Evolutionary conservation across 2,113 vertebrate genomes (phyloP), one percentile per base, ranked within the genome.

Genomic region (Psittacula cyanocephala): DNA sequence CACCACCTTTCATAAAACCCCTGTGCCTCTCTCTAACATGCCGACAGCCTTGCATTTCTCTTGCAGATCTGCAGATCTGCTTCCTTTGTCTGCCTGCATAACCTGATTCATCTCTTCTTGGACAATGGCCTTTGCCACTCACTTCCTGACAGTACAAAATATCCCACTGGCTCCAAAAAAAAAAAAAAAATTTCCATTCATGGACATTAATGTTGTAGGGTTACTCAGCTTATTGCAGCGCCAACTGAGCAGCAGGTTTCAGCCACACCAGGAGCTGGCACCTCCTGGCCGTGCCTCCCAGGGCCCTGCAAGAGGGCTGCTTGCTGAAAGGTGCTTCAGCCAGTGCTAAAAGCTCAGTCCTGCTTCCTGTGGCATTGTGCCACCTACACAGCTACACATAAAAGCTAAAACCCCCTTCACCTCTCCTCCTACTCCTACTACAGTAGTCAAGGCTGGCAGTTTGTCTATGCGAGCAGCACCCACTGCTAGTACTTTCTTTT

Each of bases 31-130:
- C 86, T 70, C 31, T 27, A 24, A 20, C 24, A 7, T 0, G 10
- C 86, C 67, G 64, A 52, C 72, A 71, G 47, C 52, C 69, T 86
- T 22, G 1, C 28, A 0, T 68, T 89, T 52, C 50, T 43, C 71
- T 78, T 43, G 86, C 50, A 68, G 80, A 39, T 16, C 65, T 88
- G 69, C 65, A 67, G 84, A 67, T 59, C 62, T 60, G 59, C 64
- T 72, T 37, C 79, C 57, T 93, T 94, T 91, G 77, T 86, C 85
- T 91, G 59, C 50, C 83, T 35, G 10, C 53, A 5, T 59, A 41
- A 81, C 52, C 44, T 91, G 88, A 92, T 69, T 92, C 74, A 81
- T 77, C 55, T 78, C 69, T 79, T 75, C 77, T 91, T 85, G 83
- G 69, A 41, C 60, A 35, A 25, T 49, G 83, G 72, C 57, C 22